Evolutionary conservation across 2,797 vertebrate genomes (phyloP), one percentile per base, ranked within the genome.

Genomic region (Hylomyscus alleni): DNA sequence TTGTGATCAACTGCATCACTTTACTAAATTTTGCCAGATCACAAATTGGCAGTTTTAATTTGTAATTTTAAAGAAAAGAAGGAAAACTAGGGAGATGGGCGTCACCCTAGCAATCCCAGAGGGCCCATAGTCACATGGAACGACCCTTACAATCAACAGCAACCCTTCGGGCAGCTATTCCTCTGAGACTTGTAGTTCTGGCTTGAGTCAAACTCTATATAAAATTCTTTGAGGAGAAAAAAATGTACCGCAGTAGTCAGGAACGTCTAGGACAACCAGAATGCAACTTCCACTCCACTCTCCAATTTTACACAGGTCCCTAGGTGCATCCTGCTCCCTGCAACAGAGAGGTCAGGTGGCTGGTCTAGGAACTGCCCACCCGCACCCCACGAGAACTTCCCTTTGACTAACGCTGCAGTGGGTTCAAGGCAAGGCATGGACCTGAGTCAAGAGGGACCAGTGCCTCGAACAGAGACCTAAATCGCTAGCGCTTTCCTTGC

Each of bases 11-110:
- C 75, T 78, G 15, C 40, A 94, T 77, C 89, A 47, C 40, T 91
- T 97, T 90, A 91, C 95, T 96, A 94, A 93, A 91, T 95, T 87
- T 19, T 82, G 5, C 80, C 37, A 34, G 56, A 40, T 93, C 92
- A 92, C 73, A 94, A 94, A 93, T 86, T 85, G 56, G 50, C n/a
- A 40, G 54, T 94, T 95, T 40, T 44, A 82, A 82, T 58, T 91
- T 91, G 93, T 92, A 88, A 19, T 77, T 95, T 93, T 88, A 77
- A 77, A 81, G 44, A 88, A 88, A 60, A 3, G 7, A 15, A 31
- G 14, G 11, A 37, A 87, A 54, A 17, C 22, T 93, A 83, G 60
- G 34, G 80, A 85, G 56, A 78, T 13, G 26, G 40, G 19, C 54
- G 83, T 75, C 40, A 40, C 58, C 75, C 20, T 62, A 3, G 14